These are phyloP conservation scores for Opisthocomus hoazin DNA, from an alignment of 2,113 vertebrate species.

Conservation along the genomic window DNA sequence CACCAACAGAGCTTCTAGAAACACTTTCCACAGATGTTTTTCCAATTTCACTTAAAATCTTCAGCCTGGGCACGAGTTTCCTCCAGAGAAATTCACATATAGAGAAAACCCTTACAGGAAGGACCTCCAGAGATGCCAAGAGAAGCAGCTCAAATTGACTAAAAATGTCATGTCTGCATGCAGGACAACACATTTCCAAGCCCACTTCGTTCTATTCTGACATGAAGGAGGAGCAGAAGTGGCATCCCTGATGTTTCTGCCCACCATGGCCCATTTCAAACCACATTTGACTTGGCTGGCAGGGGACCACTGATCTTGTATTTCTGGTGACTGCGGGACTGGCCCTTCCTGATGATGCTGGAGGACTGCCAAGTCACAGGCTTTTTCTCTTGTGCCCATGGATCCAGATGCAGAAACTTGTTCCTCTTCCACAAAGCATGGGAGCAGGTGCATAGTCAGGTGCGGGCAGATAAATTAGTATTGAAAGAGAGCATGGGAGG, in stretches of 20 bases:
- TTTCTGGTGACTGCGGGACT: not conserved
- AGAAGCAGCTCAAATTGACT: not conserved
- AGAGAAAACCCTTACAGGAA: not conserved
- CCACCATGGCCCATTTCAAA: rapidly evolving
- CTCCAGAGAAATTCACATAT: not conserved
- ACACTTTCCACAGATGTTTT: not conserved
- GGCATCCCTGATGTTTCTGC: not conserved
- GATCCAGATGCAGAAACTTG: not conserved
- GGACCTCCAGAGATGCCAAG: not conserved
- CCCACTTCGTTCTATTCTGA: not conserved
- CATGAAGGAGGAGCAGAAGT: not conserved
- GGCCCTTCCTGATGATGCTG: not conserved
- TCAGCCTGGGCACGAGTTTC: not conserved
- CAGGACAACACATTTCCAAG: not conserved
- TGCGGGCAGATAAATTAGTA: not conserved
- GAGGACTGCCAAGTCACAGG: not conserved
- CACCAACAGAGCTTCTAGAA: not conserved
- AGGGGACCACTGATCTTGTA: rapidly evolving
- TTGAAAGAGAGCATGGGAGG: not conserved
- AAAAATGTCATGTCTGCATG: not conserved
- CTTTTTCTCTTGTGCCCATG: not conserved
- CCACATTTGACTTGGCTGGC: not conserved
- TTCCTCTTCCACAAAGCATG: not conserved
- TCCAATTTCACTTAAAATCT: not conserved
- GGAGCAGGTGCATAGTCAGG: not conserved